Percentiles rank a stretch among this genome's conserved stretches.
Evolutionary conservation across 2,888 invertebrate species (phyloP).

Genomic region (Sthenelais limicola): DNA sequence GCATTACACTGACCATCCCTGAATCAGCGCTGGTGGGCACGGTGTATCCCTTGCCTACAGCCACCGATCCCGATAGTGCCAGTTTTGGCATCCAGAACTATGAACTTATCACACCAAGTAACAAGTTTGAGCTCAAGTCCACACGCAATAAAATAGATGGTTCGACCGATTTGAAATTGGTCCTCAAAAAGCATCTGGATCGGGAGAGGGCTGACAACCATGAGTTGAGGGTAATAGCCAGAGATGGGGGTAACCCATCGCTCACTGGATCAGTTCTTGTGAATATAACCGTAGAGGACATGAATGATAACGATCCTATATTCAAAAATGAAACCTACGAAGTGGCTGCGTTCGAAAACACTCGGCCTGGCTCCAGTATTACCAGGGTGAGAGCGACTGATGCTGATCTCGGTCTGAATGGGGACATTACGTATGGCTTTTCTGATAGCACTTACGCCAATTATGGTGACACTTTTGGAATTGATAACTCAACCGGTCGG

Average conservation of each 20-base stretch:
- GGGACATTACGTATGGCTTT: slow-evolving; percentile 48
- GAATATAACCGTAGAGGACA: slow-evolving; percentile 48
- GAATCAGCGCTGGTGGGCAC: slow-evolving; percentile 47
- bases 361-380: slow-evolving; percentile 41
- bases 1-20: slow-evolving; percentile 45
- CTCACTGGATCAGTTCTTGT: slow-evolving; percentile 47
- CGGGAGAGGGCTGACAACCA: slow-evolving; percentile 67
- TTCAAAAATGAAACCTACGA: slow-evolving; percentile 50
- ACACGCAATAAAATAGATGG: slow-evolving; percentile 45
- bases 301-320: slow-evolving; percentile 51
- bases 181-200: slow-evolving; percentile 47
- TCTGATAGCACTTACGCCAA: slow-evolving; percentile 41
- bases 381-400: slow-evolving; percentile 48
- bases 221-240: slow-evolving; percentile 87
- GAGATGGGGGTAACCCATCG: slow-evolving; percentile 83
- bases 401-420: slow-evolving; percentile 48
- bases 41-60: slow-evolving; percentile 46
- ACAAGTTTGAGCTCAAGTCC: slow-evolving; percentile 43
- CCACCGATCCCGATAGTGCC: slow-evolving; percentile 50
- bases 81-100: slow-evolving; percentile 46
- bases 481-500: slow-evolving; percentile 46
- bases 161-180: slow-evolving; percentile 48
- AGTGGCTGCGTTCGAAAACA: slow-evolving; percentile 47
- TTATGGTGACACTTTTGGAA: slow-evolving; percentile 51
- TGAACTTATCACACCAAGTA: slow-evolving; percentile 36